A percentile compares a stretch with the other conserved stretches of the same genome.
phyloP scores from a whole-genome alignment of 2,888 invertebrate genomes.

The Clostera curtula region DNA sequence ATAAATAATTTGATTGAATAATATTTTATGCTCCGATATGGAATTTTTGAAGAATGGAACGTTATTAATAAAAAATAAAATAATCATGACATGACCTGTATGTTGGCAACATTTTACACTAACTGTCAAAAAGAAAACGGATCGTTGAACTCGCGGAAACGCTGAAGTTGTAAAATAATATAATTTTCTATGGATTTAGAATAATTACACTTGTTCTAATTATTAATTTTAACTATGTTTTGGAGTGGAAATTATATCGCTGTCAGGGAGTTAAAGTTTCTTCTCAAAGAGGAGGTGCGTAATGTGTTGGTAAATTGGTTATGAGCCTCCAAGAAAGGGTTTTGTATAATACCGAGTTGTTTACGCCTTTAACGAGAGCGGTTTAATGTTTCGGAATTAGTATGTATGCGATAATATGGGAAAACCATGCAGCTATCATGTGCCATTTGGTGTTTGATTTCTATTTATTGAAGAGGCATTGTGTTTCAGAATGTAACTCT shows the following conservation, averaged over 20 bases:
- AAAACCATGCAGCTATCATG: slow-evolving; percentile 3
- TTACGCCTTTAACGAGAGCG: slow-evolving; percentile 12
- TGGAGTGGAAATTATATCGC: slow-evolving; percentile 86
- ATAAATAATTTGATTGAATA: too few species aligned
- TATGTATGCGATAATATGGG: slow-evolving; percentile 4
- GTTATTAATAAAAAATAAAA: too few species aligned
- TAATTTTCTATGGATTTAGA: slow-evolving; percentile 64
- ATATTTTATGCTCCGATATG: too few species aligned
- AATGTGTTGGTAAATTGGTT: slow-evolving; percentile 60
- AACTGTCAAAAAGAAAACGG: slow-evolving; percentile 54
- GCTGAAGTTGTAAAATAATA: slow-evolving; percentile 49
- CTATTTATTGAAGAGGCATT: slow-evolving; percentile 18
- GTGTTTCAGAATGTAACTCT: slow-evolving; percentile 89
- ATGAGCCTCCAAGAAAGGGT: slow-evolving; percentile 35
- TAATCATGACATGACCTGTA: too few species aligned
- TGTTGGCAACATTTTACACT: slow-evolving; percentile 22
- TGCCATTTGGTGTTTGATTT: slow-evolving; percentile 6
- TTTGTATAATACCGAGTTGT: slow-evolving; percentile 24
- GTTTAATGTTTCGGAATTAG: neutral
- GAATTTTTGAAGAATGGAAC: too few species aligned
- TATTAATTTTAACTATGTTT: slow-evolving; percentile 81
- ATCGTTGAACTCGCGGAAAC: slow-evolving; percentile 55
- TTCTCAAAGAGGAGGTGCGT: slow-evolving; percentile 85
- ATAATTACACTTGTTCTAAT: slow-evolving; percentile 48
- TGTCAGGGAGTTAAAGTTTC: slow-evolving; percentile 83